Base-by-base conservation (phyloP, 30 jellyfish, hydroid and myxozoan species). In the Hydractinia echinata region DNA sequence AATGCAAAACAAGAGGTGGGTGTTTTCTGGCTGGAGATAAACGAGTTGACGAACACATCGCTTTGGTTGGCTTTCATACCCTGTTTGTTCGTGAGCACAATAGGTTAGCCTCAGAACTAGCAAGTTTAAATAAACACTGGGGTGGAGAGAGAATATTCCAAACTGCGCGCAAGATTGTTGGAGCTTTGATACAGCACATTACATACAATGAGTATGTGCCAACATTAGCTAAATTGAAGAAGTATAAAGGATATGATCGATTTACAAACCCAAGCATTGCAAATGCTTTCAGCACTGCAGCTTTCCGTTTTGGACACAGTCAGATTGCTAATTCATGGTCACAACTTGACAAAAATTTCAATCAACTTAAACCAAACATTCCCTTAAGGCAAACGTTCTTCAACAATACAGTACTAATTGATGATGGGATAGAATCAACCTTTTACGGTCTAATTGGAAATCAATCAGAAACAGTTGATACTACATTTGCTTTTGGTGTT, bases 381-480 rank as follows among this genome's bases (percentile, higher is more conserved):
- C 39, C 83, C 18, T 82, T 82, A 18, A 90, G 66, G 13, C 62
- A 54, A 54, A 16, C 89, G 39, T 82, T 82, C 71, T 54, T 51
- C 56, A 82, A 95, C 30, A 67, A 86, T 55, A 85, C 91, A 48
- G 39, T 86, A 55, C 76, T 91, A 19, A 39, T 56, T 51, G 95
- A 86, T 55, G 93, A 88, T 10, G 90, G 90, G 1, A 83, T 91
- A 55, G 98, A 91, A 48, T 95, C 98, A 44, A 13, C 86, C 11
- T 53, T 91, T 7, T 94, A 89, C 61, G 98, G 98, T 10, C 73
- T 91, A 53, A 76, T 86, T 76, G 91, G 81, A 15, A 81, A 67
- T 21, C 62, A 44, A 18, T 89, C 92, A 5, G 68, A 82, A 81
- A 81, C 76, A 64, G 88, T 77, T 4, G 96, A 86, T 56, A 68